Evolutionary conservation across 2,888 invertebrate species (phyloP).

Genomic region (Anarsia innoxiella): DNA sequence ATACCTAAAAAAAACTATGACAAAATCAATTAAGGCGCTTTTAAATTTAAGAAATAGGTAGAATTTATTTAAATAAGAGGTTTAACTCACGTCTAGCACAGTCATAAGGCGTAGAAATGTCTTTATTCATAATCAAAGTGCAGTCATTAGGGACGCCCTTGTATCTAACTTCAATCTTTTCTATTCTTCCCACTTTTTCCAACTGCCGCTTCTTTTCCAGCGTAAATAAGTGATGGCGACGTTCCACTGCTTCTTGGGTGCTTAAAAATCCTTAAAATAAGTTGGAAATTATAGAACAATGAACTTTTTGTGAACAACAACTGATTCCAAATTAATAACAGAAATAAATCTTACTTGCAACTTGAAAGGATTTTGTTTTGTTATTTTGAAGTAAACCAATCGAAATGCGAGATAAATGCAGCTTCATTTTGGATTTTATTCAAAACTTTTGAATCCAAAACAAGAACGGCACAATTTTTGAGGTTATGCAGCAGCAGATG

Average conservation of each 20-base stretch:
- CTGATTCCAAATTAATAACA: too few species aligned
- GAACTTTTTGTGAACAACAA: background rate
- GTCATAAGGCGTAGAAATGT: constrained; percentile 92
- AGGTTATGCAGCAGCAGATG: constrained; percentile 4
- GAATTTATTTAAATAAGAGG: too few species aligned
- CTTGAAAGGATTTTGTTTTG: constrained; percentile 24
- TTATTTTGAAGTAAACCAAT: constrained; percentile 33
- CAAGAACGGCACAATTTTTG: background rate
- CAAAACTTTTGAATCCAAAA: background rate
- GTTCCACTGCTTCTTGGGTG: constrained; percentile 67
- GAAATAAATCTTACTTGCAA: constrained; percentile 32
- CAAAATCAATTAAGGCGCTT: too few species aligned
- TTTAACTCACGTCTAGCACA: constrained; percentile 92
- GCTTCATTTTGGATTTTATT: constrained; percentile 40
- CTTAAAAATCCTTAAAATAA: constrained; percentile 56
- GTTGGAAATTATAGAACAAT: background rate
- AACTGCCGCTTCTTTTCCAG: constrained; percentile 84
- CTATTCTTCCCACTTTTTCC: constrained; percentile 85
- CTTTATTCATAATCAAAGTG: constrained; percentile 91
- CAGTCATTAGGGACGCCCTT: constrained; percentile 83
- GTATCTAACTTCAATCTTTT: constrained; percentile 92
- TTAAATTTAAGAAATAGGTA: too few species aligned
- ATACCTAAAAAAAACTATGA: too few species aligned
- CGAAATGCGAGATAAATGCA: constrained; percentile 35
- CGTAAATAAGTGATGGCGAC: constrained; percentile 83